Evolutionary conservation across 37 sponge, comb jelly and placozoan genomes (phyloP).

Genomic region (Spongilla lacustris): DNA sequence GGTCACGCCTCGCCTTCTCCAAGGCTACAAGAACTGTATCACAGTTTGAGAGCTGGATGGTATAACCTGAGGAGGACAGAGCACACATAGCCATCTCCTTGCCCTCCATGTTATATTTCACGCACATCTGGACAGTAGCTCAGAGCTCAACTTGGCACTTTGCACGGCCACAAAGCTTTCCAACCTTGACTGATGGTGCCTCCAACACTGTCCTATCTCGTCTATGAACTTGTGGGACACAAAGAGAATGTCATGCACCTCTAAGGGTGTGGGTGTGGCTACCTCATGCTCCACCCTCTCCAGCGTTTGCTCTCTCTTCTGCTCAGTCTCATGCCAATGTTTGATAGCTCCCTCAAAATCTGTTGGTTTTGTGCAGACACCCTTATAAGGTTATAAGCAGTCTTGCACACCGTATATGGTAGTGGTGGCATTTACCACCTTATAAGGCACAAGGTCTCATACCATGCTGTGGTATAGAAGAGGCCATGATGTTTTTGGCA

Average conservation of each 20-base stretch:
- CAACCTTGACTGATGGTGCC: not conserved
- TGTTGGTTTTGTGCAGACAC: not conserved
- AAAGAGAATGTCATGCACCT: not conserved
- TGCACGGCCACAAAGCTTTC: not conserved
- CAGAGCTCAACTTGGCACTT: not conserved
- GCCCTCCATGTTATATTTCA: not conserved
- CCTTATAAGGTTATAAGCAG: not conserved
- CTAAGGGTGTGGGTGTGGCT: not conserved
- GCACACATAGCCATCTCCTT: not conserved
- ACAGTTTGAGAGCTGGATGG: not conserved
- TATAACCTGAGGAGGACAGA: not conserved
- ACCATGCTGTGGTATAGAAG: not conserved
- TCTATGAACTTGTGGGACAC: not conserved
- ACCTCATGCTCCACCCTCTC: constrained; percentile 1
- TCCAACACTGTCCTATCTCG: not conserved
- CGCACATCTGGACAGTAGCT: not conserved
- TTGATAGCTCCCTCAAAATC: not conserved
- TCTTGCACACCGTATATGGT: not conserved
- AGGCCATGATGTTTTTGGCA: not conserved
- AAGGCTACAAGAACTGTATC: not conserved
- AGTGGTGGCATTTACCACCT: not conserved
- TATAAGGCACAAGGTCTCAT: not conserved
- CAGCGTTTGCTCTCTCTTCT: not conserved
- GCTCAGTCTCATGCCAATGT: not conserved
- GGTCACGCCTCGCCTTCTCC: not conserved